These are phyloP conservation scores for Pheosia gnoma DNA, from an alignment of 2,888 invertebrate species.

Conservation along the genomic window DNA sequence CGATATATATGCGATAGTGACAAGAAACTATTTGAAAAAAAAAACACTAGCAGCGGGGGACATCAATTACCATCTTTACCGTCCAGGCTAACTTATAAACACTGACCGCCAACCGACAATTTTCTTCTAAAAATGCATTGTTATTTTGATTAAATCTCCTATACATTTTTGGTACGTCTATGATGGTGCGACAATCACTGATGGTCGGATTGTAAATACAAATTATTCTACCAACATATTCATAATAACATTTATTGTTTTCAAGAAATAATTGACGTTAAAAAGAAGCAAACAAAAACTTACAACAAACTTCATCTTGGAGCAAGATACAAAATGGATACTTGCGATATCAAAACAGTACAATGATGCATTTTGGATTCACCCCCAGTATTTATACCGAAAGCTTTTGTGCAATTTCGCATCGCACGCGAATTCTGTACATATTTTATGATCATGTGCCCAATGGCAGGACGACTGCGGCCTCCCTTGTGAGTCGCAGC, in stretches of 20 bases:
- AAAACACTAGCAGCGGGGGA: no score
- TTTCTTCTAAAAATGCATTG: no score
- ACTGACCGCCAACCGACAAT: no score
- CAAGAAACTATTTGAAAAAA: no score
- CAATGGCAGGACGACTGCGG: slow-evolving; percentile 56
- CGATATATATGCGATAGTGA: not conserved
- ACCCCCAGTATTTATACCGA: slow-evolving; percentile 80
- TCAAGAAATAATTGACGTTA: not conserved
- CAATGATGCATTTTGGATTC: slow-evolving; percentile 76
- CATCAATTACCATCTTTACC: no score
- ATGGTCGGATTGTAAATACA: no score
- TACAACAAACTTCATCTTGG: slow-evolving; percentile 75
- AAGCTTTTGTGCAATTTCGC: slow-evolving; percentile 73
- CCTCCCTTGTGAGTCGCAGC: slow-evolving; percentile 50
- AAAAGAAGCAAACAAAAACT: slow-evolving; percentile 49
- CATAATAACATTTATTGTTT: not conserved
- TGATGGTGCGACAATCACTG: no score
- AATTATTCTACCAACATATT: no score
- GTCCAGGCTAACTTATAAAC: no score
- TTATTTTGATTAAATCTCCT: no score
- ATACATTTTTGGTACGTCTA: no score
- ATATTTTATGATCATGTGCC: slow-evolving; percentile 70
- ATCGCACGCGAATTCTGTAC: slow-evolving; percentile 60
- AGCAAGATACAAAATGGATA: slow-evolving; percentile 46
- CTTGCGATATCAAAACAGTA: slow-evolving; percentile 58